Evolutionary conservation across 30 jellyfish, hydroid and myxozoan genomes (phyloP).

Genomic region (Sanderia malayensis): DNA sequence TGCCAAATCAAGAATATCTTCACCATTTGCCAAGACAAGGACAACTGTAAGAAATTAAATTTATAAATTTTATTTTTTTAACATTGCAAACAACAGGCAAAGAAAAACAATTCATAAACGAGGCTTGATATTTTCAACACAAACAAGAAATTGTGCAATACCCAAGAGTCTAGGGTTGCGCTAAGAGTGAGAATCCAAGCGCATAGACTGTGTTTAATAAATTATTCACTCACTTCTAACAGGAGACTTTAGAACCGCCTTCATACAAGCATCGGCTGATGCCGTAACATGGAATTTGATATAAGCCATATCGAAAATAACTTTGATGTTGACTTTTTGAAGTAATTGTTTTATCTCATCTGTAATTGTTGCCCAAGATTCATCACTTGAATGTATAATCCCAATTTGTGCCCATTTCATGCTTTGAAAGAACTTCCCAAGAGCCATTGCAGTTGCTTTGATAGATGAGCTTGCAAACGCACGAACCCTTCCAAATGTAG

Average conservation of each 20-base stretch:
- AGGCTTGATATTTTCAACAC: too few species aligned
- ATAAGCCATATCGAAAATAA: slow-evolving; percentile 30
- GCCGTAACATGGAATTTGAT: slow-evolving; percentile 14
- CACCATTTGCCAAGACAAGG: slow-evolving; percentile 50
- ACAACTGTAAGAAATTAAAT: slow-evolving; percentile 48
- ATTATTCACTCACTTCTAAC: slow-evolving; percentile 45
- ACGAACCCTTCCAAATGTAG: slow-evolving; percentile 72
- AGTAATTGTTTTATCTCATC: slow-evolving; percentile 12
- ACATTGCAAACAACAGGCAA: too few species aligned
- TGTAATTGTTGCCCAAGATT: slow-evolving; percentile 51
- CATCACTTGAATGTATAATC: slow-evolving; percentile 50
- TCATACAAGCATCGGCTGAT: slow-evolving; percentile 34
- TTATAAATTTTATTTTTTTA: too few species aligned
- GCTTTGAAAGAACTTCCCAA: slow-evolving; percentile 29
- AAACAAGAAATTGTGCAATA: too few species aligned
- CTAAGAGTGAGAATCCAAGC: too few species aligned
- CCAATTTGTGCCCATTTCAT: slow-evolving; percentile 77
- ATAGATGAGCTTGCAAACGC: slow-evolving; percentile 81
- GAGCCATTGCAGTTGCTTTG: slow-evolving; percentile 28
- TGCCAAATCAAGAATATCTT: slow-evolving; percentile 32
- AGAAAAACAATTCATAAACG: too few species aligned
- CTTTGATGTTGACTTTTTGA: slow-evolving; percentile 9
- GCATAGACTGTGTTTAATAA: too few species aligned
- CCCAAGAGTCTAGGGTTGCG: too few species aligned
- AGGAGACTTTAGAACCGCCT: slow-evolving; percentile 5